Evolutionary conservation across 2,113 vertebrate genomes (phyloP).

Genomic region (Caranx ignobilis): DNA sequence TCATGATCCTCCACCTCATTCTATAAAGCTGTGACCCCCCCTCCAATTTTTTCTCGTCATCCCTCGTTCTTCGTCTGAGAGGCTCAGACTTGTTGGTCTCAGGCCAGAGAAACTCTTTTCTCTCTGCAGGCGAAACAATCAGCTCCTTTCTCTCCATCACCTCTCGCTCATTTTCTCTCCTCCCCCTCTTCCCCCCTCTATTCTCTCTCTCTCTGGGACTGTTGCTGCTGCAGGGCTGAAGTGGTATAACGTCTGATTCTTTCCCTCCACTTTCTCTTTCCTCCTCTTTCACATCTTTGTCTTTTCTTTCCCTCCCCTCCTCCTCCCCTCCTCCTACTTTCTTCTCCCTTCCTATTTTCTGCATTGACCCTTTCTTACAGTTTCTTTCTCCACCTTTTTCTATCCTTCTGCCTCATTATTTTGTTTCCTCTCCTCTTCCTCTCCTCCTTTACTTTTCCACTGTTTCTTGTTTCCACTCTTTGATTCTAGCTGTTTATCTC

Average conservation of each 20-base stretch:
- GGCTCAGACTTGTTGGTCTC: constrained; percentile 68
- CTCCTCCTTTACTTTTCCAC: neutral
- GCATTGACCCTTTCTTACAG: too few relatives aligned
- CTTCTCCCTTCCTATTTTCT: neutral
- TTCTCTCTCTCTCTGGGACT: constrained; percentile 54
- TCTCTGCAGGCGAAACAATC: constrained; percentile 68
- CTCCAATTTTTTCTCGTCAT: constrained; percentile 46
- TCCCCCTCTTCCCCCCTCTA: constrained; percentile 40
- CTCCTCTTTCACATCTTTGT: neutral
- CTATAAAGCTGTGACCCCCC: constrained; percentile 21
- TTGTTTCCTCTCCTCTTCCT: neutral
- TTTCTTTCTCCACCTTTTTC: too few relatives aligned
- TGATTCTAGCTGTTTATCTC: constrained; percentile 10
- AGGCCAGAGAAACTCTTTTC: constrained; percentile 75
- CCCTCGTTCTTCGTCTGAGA: constrained; percentile 53
- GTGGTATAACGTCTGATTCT: constrained; percentile 33
- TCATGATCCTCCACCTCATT: neutral
- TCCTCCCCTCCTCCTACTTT: neutral
- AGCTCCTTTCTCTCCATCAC: constrained; percentile 67
- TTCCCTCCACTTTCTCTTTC: neutral
- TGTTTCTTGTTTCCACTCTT: neutral
- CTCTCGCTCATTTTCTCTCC: constrained; percentile 61
- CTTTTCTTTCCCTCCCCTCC: neutral
- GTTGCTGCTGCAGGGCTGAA: constrained; percentile 30
- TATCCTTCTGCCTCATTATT: neutral